These are phyloP conservation scores for Cyaniris semiargus DNA, from an alignment of 2,888 invertebrate species.

Conservation along the genomic window DNA sequence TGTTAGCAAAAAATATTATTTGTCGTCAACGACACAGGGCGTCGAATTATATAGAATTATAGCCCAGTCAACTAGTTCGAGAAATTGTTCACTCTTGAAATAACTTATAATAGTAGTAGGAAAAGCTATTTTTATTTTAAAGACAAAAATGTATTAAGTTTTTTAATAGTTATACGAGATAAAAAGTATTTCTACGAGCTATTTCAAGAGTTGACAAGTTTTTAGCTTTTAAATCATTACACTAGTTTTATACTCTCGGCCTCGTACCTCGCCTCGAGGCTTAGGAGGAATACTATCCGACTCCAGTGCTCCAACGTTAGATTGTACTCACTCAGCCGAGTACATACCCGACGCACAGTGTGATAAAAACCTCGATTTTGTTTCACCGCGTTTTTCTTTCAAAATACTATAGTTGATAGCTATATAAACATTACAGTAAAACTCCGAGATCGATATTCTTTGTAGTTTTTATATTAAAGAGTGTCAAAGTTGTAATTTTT, in stretches of 20 bases:
- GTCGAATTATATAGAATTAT: background rate
- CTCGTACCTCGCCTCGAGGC: background rate
- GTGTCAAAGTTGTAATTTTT: too few species aligned
- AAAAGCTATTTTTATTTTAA: background rate
- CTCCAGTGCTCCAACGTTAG: background rate
- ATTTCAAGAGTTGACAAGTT: conserved; percentile 9
- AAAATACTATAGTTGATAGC: too few species aligned
- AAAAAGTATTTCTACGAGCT: background rate
- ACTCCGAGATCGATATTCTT: too few species aligned
- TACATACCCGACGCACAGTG: too few species aligned
- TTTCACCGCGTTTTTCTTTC: too few species aligned
- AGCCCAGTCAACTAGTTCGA: background rate
- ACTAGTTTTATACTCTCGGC: background rate
- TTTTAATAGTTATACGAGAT: background rate
- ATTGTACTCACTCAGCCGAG: background rate
- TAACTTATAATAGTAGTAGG: background rate
- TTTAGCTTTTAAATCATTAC: background rate
- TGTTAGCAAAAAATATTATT: background rate
- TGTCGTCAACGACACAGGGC: background rate
- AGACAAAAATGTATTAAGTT: background rate
- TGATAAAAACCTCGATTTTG: too few species aligned
- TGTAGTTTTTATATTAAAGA: too few species aligned
- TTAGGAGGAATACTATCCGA: background rate
- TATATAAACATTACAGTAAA: too few species aligned
- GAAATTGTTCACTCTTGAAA: conserved; percentile 1